Conservation (phyloP, 2,888 invertebrate species). For the Polydrusus cervinus region DNA sequence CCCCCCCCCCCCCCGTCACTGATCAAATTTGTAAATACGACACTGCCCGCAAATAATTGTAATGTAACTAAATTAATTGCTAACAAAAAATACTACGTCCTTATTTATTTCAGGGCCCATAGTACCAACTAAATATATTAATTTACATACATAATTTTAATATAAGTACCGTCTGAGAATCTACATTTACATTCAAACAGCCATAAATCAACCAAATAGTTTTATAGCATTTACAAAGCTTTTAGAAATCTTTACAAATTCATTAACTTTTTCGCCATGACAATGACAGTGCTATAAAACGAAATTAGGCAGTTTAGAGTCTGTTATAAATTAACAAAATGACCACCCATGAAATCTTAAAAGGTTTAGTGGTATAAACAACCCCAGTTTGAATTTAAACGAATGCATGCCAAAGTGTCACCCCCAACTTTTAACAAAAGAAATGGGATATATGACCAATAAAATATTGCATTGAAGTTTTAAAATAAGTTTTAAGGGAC, state of each 20-base stretch:
- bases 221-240: constrained; percentile 44
- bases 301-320: constrained; percentile 52
- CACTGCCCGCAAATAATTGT: too few species aligned
- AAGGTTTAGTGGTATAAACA: constrained; percentile 61
- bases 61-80: too few species aligned
- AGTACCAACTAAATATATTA: too few species aligned
- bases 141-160: too few species aligned
- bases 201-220: constrained; percentile 43
- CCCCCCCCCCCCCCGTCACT: too few species aligned
- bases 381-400: constrained; percentile 49
- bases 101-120: too few species aligned
- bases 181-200: not conserved
- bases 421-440: constrained; percentile 54
- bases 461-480: constrained; percentile 51
- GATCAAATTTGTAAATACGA: too few species aligned
- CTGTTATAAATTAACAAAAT: constrained; percentile 56
- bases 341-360: constrained; percentile 63
- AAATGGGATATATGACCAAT: constrained; percentile 55
- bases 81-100: too few species aligned
- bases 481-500: constrained; percentile 29
- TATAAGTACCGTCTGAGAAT: not conserved
- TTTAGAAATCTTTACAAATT: constrained; percentile 42
- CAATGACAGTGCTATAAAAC: constrained; percentile 48
- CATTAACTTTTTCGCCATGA: constrained; percentile 49
- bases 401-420: constrained; percentile 53